These are phyloP conservation scores for Thermophis baileyi DNA, from an alignment of 2,113 vertebrate genomes.

Conservation along the genomic window DNA sequence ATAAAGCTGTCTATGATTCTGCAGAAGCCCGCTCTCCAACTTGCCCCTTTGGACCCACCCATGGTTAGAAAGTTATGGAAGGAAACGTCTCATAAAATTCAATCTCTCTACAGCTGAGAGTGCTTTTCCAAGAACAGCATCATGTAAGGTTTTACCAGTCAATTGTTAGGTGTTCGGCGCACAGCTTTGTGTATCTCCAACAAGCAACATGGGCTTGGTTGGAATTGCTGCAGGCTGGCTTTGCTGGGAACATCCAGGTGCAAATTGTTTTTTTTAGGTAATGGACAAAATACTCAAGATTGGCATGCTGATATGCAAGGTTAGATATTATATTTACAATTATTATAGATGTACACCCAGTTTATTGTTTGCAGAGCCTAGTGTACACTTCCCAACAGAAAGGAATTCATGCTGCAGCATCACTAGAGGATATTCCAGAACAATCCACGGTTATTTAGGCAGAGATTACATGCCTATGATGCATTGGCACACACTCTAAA, in stretches of 20 bases:
- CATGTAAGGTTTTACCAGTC: not conserved
- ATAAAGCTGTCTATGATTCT: conserved; percentile 1
- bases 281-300: not conserved
- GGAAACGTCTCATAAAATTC: not conserved
- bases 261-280: not conserved
- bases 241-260: not conserved
- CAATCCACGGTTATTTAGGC: not conserved
- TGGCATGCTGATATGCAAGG: not conserved
- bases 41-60: not conserved
- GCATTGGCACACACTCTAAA: not conserved
- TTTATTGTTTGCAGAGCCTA: not conserved
- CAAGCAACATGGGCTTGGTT: not conserved
- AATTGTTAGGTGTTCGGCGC: not conserved
- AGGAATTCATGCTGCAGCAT: not conserved
- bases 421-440: not conserved
- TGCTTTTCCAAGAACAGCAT: not conserved
- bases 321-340: not conserved
- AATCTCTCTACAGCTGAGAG: not conserved
- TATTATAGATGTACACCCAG: not conserved
- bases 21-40: not conserved
- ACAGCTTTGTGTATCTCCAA: not conserved
- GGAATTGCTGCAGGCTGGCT: not conserved
- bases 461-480: not conserved
- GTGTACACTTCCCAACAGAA: not conserved
- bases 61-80: not conserved